These are phyloP conservation scores for Frieseomelitta varia DNA, from an alignment of 1,140 invertebrate species.

Conservation along the genomic window DNA sequence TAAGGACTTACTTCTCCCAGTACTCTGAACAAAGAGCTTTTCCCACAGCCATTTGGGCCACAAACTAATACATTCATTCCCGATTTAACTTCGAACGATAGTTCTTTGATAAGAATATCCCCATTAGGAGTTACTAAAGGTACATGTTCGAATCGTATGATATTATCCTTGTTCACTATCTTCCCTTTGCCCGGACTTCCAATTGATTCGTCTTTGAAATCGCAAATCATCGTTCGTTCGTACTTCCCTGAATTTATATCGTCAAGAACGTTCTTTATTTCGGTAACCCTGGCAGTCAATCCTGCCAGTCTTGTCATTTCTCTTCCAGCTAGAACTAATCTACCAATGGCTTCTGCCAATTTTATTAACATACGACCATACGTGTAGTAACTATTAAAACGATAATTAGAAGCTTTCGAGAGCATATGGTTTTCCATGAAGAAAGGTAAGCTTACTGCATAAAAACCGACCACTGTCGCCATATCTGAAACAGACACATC, in stretches of 20 bases:
- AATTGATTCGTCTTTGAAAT: slow-evolving; percentile 73
- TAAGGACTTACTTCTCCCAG: slow-evolving; percentile 89
- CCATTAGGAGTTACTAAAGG: slow-evolving; percentile 98
- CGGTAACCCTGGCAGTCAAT: slow-evolving; percentile 95
- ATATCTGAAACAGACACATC: slow-evolving; percentile 87
- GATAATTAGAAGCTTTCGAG: slow-evolving; percentile 80
- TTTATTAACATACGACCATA: slow-evolving; percentile 98
- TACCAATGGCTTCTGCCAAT: slow-evolving; percentile 97
- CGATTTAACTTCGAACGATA: slow-evolving; percentile 96
- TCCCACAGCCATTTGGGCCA: slow-evolving; percentile 99
- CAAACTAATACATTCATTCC: slow-evolving; percentile 98
- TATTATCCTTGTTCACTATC: slow-evolving; percentile 93
- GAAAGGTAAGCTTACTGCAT: slow-evolving; percentile 97
- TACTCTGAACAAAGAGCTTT: slow-evolving; percentile 96
- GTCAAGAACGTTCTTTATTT: slow-evolving; percentile 92
- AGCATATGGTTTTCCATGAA: slow-evolving; percentile 88
- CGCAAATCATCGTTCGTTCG: slow-evolving; percentile 92
- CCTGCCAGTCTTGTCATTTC: slow-evolving; percentile 97
- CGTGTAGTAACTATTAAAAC: slow-evolving; percentile 93
- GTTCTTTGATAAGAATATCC: slow-evolving; percentile 94
- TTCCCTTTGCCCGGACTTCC: slow-evolving; percentile 88
- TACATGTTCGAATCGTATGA: slow-evolving; percentile 96
- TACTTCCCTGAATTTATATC: slow-evolving; percentile 95
- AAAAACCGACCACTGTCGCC: slow-evolving; percentile 97
- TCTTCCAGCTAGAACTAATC: slow-evolving; percentile 95